Conservation (phyloP, 2,888 invertebrate species). For the Oeneis ivallda region DNA sequence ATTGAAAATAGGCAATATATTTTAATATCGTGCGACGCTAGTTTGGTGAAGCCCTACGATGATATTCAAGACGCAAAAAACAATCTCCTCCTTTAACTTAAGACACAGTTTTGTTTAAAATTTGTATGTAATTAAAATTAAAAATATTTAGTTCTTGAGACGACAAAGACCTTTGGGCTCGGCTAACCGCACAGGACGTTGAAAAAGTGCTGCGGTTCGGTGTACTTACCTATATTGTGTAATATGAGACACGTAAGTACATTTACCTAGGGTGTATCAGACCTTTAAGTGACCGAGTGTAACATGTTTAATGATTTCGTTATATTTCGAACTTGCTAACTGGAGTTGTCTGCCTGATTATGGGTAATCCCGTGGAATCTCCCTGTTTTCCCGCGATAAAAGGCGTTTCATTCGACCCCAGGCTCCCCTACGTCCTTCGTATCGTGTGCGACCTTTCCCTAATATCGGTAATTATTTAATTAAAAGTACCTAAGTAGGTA, state of each 20-base stretch:
- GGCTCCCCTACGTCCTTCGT: too few relatives aligned
- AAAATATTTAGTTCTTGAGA: slow-evolving; percentile 35
- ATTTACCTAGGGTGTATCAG: background rate
- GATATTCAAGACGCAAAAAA: slow-evolving; percentile 23
- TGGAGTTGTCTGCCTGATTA: too few relatives aligned
- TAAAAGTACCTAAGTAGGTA: slow-evolving; percentile 15
- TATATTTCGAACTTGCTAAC: too few relatives aligned
- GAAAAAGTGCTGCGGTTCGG: slow-evolving; percentile 50
- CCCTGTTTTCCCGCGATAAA: too few relatives aligned
- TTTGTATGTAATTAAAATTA: slow-evolving; percentile 28
- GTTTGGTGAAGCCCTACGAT: slow-evolving; percentile 5
- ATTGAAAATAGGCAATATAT: too few relatives aligned
- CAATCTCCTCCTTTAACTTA: slow-evolving; percentile 20
- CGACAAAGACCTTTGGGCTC: slow-evolving; percentile 29
- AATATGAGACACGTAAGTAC: slow-evolving; percentile 46
- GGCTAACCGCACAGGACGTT: slow-evolving; percentile 64
- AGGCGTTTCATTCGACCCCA: too few relatives aligned
- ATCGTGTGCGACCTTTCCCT: too few relatives aligned
- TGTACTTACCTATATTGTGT: slow-evolving; percentile 46
- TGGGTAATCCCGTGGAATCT: too few relatives aligned
- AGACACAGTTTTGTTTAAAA: slow-evolving; percentile 19
- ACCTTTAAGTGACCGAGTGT: background rate
- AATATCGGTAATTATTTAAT: slow-evolving; percentile 21
- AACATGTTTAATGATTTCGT: too few relatives aligned
- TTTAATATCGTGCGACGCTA: slow-evolving; percentile 7